These are phyloP conservation scores for Tachina fera DNA, from an alignment of 2,888 invertebrate genomes.

Conservation along the genomic window DNA sequence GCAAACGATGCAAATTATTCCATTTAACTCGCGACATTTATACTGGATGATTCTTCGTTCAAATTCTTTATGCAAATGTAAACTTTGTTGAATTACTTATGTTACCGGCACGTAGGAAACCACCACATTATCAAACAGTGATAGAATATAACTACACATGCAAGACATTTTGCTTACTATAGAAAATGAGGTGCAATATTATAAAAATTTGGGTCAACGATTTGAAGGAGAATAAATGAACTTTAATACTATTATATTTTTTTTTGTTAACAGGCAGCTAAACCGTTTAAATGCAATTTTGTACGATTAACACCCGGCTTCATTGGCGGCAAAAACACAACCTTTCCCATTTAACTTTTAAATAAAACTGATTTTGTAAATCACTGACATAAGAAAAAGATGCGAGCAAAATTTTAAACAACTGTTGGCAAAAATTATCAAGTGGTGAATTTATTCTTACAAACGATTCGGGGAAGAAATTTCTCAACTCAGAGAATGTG, in stretches of 20 bases:
- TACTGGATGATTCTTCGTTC: background rate
- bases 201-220: conserved; percentile 59
- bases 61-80: conserved; percentile 20
- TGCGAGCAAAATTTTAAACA: conserved; percentile 36
- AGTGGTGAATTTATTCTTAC: conserved; percentile 47
- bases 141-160: conserved; percentile 33
- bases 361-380: conserved; percentile 65
- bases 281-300: conserved; percentile 40
- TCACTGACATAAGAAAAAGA: conserved; percentile 41
- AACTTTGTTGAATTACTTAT: conserved; percentile 29
- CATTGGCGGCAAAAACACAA: conserved; percentile 45
- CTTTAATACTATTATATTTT: conserved; percentile 30
- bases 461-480: background rate
- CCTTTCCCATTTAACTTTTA: conserved; percentile 54
- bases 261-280: conserved; percentile 1
- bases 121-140: conserved; percentile 62
- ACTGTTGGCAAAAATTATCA: conserved; percentile 13
- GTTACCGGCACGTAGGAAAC: conserved; percentile 58
- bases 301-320: conserved; percentile 6
- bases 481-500: conserved; percentile 60
- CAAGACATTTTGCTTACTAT: conserved; percentile 27
- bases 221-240: conserved; percentile 37
- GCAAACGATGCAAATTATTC: conserved; percentile 46
- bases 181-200: background rate
- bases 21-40: conserved; percentile 46